A percentile compares a stretch with the other conserved stretches of the same genome.
phyloP scores from a whole-genome alignment of 2,113 vertebrate species.

The Cottus gobio region DNA sequence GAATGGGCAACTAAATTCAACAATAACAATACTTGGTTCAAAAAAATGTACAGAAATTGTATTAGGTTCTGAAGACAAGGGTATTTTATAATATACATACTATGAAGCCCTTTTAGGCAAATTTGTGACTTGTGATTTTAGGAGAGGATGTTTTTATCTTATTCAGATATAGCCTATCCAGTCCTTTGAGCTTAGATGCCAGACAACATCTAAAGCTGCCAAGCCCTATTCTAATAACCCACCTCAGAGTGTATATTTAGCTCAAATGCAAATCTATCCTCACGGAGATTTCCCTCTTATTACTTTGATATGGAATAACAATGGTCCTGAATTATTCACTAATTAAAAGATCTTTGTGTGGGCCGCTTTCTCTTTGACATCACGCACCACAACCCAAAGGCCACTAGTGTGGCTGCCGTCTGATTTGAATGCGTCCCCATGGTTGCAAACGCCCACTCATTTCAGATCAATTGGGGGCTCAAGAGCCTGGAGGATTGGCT shows the following conservation, averaged over 20 bases:
- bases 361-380: constrained; percentile 1
- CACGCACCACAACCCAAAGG: constrained; percentile 13
- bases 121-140: too few relatives aligned
- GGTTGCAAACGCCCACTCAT: constrained; percentile 54
- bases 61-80: too few relatives aligned
- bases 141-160: too few relatives aligned
- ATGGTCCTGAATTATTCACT: neutral
- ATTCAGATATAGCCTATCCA: too few relatives aligned
- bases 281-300: neutral
- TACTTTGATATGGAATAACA: neutral
- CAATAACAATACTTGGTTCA: too few relatives aligned
- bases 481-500: constrained; percentile 39
- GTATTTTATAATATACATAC: too few relatives aligned
- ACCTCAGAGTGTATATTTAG: constrained; percentile 69
- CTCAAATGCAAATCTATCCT: neutral
- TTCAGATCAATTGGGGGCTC: constrained; percentile 44
- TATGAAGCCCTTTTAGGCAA: too few relatives aligned
- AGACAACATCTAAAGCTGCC: constrained; percentile 87
- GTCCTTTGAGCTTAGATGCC: neutral
- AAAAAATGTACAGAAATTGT: too few relatives aligned
- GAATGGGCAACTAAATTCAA: too few relatives aligned
- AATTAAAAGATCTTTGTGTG: neutral
- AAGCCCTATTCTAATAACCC: constrained; percentile 91
- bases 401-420: constrained; percentile 24
- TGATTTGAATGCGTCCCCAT: constrained; percentile 64